Conservation (phyloP, 2,797 vertebrate species). For the Phyllotis vaccarum region DNA sequence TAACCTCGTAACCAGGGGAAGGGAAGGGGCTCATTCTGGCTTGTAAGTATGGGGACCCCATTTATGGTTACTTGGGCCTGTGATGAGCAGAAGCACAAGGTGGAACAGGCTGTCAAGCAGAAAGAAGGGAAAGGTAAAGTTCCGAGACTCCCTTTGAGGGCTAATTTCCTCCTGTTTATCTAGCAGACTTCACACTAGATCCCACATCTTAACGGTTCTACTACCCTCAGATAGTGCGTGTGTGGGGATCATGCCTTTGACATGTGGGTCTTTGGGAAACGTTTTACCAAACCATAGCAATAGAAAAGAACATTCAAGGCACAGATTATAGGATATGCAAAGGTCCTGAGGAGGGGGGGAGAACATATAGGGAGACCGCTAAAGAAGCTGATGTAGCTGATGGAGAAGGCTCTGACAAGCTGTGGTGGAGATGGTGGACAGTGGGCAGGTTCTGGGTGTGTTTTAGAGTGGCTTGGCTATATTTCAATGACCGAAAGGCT, state of each 20-base stretch:
- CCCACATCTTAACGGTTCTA: neutral
- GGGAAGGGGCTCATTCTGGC: neutral
- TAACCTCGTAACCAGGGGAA: neutral
- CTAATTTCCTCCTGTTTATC: too few species aligned
- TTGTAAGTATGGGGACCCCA: too few species aligned
- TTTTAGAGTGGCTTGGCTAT: neutral
- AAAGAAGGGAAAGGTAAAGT: neutral
- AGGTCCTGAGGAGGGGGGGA: neutral
- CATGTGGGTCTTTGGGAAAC: neutral
- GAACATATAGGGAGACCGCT: rapidly evolving
- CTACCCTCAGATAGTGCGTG: neutral
- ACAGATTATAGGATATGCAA: neutral
- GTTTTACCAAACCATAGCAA: neutral
- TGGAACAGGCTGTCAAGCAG: neutral
- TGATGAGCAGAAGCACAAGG: neutral
- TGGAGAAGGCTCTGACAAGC: neutral
- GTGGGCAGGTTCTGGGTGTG: neutral
- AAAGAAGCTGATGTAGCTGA: neutral
- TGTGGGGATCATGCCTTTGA: neutral
- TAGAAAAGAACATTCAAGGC: neutral
- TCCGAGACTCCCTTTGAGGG: neutral
- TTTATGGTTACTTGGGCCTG: neutral
- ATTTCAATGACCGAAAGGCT: neutral
- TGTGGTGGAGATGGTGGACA: too few species aligned
- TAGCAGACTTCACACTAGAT: too few species aligned